Evolutionary conservation across 1,140 invertebrate genomes (phyloP), one percentile per base, ranked within the genome.

Genomic region (Pectinophora gossypiella): DNA sequence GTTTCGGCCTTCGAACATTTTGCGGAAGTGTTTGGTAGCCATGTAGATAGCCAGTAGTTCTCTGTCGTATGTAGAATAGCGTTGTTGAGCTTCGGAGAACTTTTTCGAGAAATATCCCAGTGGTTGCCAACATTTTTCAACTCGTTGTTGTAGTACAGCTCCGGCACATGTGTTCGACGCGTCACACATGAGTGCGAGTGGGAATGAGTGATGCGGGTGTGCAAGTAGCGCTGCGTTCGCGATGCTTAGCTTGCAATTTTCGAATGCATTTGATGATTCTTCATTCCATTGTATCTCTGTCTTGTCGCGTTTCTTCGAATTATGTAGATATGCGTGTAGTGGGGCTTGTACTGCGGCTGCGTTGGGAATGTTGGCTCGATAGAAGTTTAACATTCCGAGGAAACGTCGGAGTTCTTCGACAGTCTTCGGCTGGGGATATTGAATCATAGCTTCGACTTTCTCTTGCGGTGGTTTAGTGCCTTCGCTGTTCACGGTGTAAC

Each of bases 301-400:
- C 38, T 40, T 40, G 38, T 40, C 38, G 12, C 38, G 38, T 73
- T 74, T 32, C 22, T 72, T 74, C 6, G 57, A 68, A 5, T 59
- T 55, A 47, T 55, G 59, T 4, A 64, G 27, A 13, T 56, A 59
- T 5, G 51, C 36, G 36, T 56, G 55, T 1, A 76, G 56, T 12
- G 54, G 46, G n/a, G 36, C 38, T 52, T 76, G 70, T 3, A 27
- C 16, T 19, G 62, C 36, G 7, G 67, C 52, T 5, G 61, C 64
- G 16, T 66, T 20, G 2, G 57, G 60, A 21, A 58, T 44, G 22
- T 48, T 59, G 4, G 49, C 43, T 10, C 62, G 43, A 45, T 77
- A 75, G 45, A 64, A 75, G 21, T 71, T 65, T 5, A 74, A 9
- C 53, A 72, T 63, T 1, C 64, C 74, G 0, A 82, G 42, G 53